Base-by-base conservation (phyloP, 2,797 vertebrate genomes). In the Sebastes taczanowskii region DNA sequence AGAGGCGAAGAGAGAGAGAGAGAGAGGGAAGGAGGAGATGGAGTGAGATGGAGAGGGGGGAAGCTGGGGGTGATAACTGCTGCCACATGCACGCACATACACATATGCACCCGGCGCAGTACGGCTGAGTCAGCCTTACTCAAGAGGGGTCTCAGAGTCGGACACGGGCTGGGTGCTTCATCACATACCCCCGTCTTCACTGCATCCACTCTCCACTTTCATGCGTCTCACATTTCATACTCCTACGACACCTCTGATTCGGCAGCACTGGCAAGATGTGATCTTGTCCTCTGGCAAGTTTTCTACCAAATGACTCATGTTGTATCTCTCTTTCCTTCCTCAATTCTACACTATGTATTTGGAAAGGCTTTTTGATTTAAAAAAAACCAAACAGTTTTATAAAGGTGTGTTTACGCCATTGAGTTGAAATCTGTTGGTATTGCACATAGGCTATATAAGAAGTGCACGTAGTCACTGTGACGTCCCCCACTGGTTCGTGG, bases 41-140 rank as follows among this genome's bases (percentile, higher is more conserved):
- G 71, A 46, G 35, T 10, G 52, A 69, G 61, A 23, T 70, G 30
- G 67, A n/a, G 62, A 20, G 56, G 27, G 63, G 60, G 63, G 46
- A 59, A 55, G 68, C 23, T 20, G 23, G 11, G 77, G 69, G 56
- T 74, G 77, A 82, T 87, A 78, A 86, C 86, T 84, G 81, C 85
- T 87, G 58, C 77, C 83, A 91, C 83, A 87, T 76, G 78, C 78
- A 81, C 70, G 25, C 85, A 83, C 76, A 81, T 53, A 79, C 71
- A 77, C 70, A 86, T 7, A 65, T 32, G 69, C 78, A 63, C 46
- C 13, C 71, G 30, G 64, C 55, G 32, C 74, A 64, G 81, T 55
- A 85, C 27, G 66, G 91, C 94, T 94, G 90, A 94, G 80, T 92
- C 91, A 92, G 92, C 89, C 73, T 72, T 83, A 64, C 86, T 90